These are phyloP conservation scores for Drosophila rellima DNA, from an alignment of 2,888 invertebrate species.

Conservation along the genomic window DNA sequence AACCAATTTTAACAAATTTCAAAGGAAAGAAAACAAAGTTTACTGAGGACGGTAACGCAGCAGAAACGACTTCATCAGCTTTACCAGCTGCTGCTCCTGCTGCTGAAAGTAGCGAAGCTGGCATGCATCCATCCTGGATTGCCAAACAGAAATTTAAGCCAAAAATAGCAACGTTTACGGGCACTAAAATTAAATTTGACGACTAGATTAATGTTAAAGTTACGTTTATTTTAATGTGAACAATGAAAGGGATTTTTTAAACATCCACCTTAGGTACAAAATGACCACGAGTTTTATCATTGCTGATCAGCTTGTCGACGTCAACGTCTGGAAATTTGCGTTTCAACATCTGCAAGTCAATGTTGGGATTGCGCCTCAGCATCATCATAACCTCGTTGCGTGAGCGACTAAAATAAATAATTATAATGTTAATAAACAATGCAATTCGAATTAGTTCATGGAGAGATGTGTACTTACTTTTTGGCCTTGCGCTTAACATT, in stretches of 20 bases:
- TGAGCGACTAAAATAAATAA: constrained; percentile 86
- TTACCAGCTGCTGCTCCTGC: background rate
- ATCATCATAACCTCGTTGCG: constrained; percentile 90
- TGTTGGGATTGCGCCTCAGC: constrained; percentile 91
- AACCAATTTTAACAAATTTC: constrained; percentile 6
- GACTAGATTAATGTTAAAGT: constrained; percentile 50
- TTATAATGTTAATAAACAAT: constrained; percentile 1
- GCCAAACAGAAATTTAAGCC: constrained; percentile 84
- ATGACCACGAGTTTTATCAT: constrained; percentile 89
- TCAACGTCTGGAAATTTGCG: constrained; percentile 92
- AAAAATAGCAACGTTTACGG: constrained; percentile 81
- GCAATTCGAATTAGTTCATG: background rate
- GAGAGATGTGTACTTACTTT: constrained; percentile 85
- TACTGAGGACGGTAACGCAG: constrained; percentile 60
- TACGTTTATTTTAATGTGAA: constrained; percentile 44
- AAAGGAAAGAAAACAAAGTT: constrained; percentile 61
- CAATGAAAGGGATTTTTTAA: constrained; percentile 36
- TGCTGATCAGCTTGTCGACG: constrained; percentile 88
- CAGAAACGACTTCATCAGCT: constrained; percentile 1
- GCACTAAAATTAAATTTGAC: constrained; percentile 84
- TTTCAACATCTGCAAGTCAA: constrained; percentile 90
- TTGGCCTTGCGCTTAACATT: constrained; percentile 87
- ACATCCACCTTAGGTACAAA: constrained; percentile 86
- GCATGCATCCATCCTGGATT: constrained; percentile 85
- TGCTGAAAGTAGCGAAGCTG: constrained; percentile 12